Percentiles rank a stretch among this genome's conserved stretches.
phyloP scores from a whole-genome alignment of 2,888 invertebrate species.

The Embidobia sp. region DNA sequence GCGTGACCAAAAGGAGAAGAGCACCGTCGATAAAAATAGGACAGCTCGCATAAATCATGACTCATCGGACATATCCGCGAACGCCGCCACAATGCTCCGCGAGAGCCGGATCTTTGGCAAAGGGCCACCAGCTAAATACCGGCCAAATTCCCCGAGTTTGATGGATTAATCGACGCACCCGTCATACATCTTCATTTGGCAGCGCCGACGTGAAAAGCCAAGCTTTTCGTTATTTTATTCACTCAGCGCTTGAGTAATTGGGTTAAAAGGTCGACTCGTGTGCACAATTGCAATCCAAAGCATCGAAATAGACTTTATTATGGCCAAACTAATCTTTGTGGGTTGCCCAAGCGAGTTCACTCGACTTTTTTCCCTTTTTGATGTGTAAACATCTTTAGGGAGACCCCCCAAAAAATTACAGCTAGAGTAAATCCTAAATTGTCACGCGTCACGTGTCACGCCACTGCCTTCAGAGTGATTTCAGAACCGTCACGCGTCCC shows the following conservation, averaged over 20 bases:
- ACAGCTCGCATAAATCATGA: conserved; percentile 49
- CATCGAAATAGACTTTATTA: too few species aligned
- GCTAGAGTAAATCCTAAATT: too few species aligned
- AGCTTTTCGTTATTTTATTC: conserved; percentile 16
- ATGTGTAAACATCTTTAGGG: too few species aligned
- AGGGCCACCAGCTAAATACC: conserved; percentile 36
- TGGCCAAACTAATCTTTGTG: too few species aligned
- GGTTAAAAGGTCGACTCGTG: conserved; percentile 21
- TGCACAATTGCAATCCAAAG: too few species aligned
- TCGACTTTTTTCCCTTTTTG: too few species aligned
- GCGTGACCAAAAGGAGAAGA: conserved; percentile 33
- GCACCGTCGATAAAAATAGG: conserved; percentile 53
- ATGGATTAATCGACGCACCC: conserved; percentile 38
- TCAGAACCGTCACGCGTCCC: too few species aligned
- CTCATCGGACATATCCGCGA: conserved; percentile 49
- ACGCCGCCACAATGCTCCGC: conserved; percentile 32
- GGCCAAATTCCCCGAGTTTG: conserved; percentile 38
- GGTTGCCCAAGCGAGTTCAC: too few species aligned
- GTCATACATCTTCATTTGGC: conserved; percentile 34
- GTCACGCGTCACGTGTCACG: too few species aligned
- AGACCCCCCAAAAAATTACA: too few species aligned
- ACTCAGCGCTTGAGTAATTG: conserved; percentile 15
- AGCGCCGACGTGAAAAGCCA: conserved; percentile 4
- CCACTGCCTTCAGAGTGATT: too few species aligned
- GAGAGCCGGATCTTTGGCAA: conserved; percentile 47